Evolutionary conservation across 2,888 invertebrate species (phyloP).

Genomic region (Netelia melanura): DNA sequence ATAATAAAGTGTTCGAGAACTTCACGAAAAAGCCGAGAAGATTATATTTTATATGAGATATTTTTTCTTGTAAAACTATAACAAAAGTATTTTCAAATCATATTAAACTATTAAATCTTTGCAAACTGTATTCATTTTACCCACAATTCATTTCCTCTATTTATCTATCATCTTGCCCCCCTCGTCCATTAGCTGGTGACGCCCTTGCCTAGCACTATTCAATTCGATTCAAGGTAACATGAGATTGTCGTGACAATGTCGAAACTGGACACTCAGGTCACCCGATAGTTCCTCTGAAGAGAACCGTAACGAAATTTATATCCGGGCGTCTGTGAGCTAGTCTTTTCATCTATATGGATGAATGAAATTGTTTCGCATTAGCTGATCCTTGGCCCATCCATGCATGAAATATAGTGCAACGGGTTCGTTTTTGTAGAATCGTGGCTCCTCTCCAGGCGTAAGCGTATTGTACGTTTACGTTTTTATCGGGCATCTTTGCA

Average conservation of each 20-base stretch:
- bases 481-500: constrained; percentile 58
- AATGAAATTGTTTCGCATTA: constrained; percentile 31
- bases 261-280: too few relatives aligned
- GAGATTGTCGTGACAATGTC: too few relatives aligned
- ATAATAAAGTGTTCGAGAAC: too few relatives aligned
- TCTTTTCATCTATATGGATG: not conserved
- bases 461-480: constrained; percentile 59
- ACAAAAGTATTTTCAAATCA: not conserved
- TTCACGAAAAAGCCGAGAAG: not conserved
- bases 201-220: not conserved
- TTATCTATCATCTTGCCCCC: not conserved
- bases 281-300: too few relatives aligned
- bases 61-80: not conserved
- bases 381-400: constrained; percentile 41
- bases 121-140: not conserved
- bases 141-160: not conserved
- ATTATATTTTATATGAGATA: not conserved
- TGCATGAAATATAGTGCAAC: too few relatives aligned
- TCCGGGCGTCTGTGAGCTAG: constrained; percentile 3
- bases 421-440: constrained; percentile 26
- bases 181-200: not conserved
- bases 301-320: too few relatives aligned
- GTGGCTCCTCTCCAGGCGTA: constrained; percentile 69
- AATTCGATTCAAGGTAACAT: too few relatives aligned
- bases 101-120: not conserved